Evolutionary conservation across 2,113 vertebrate species (phyloP).

Genomic region (Ptilonorhynchus violaceus): DNA sequence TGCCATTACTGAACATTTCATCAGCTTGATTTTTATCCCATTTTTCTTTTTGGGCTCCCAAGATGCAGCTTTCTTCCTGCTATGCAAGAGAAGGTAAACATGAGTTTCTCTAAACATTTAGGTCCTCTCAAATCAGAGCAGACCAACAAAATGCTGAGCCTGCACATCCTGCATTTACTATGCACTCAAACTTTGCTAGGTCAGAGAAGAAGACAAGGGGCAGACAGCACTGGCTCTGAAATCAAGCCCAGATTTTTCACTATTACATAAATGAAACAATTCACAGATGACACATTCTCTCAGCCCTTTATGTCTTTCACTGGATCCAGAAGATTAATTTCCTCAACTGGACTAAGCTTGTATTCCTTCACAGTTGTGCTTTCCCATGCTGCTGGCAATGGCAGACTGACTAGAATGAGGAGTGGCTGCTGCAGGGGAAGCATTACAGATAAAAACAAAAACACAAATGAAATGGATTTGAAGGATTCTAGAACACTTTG

Average conservation of each 20-base stretch:
- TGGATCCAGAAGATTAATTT: slow-evolving; percentile 61
- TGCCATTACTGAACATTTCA: neutral
- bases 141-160: neutral
- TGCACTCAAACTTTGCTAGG: neutral
- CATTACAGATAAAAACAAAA: slow-evolving; percentile 57
- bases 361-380: slow-evolving; percentile 44
- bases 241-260: slow-evolving; percentile 57
- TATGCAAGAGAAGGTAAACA: neutral
- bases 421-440: slow-evolving; percentile 61
- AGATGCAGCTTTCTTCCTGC: neutral
- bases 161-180: neutral
- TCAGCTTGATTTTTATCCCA: neutral
- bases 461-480: slow-evolving; percentile 20
- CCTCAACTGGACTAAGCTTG: slow-evolving; percentile 57
- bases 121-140: neutral
- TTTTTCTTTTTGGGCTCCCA: neutral
- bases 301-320: slow-evolving; percentile 46
- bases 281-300: slow-evolving; percentile 56
- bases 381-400: slow-evolving; percentile 60
- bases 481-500: slow-evolving; percentile 4
- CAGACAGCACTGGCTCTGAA: slow-evolving; percentile 26
- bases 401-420: slow-evolving; percentile 49
- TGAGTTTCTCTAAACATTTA: neutral
- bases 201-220: neutral
- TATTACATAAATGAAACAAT: slow-evolving; percentile 55